These are phyloP conservation scores for Alosa alosa DNA, from an alignment of 2,113 vertebrate genomes.

Conservation along the genomic window DNA sequence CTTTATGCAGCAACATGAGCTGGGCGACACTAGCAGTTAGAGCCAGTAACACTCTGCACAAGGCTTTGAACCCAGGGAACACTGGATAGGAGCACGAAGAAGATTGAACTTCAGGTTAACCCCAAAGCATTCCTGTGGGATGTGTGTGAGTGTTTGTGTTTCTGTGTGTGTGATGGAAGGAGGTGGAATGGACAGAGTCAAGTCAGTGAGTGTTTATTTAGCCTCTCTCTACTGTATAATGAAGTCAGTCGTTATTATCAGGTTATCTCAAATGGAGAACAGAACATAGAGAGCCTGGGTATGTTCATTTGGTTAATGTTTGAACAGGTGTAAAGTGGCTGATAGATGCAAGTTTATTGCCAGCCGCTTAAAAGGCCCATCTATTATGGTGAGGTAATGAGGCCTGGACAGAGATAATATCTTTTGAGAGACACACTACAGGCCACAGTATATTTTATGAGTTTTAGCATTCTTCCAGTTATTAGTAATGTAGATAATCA, in stretches of 20 bases:
- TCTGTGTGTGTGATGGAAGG: neutral
- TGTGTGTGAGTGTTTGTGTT: neutral
- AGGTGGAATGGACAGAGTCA: neutral
- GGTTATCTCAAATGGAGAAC: neutral
- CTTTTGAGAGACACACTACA: neutral
- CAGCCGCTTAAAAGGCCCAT: neutral
- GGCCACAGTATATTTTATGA: neutral
- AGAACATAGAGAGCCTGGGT: neutral
- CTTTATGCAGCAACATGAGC: neutral
- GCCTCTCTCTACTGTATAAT: neutral
- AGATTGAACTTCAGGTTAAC: neutral
- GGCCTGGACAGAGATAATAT: neutral
- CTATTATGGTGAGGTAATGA: neutral
- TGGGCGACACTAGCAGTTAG: neutral
- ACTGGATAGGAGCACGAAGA: neutral
- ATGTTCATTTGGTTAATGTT: conserved; percentile 8
- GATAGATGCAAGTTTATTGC: neutral
- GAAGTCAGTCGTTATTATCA: neutral
- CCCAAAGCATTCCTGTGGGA: neutral
- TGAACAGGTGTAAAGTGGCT: neutral
- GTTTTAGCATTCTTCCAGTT: neutral
- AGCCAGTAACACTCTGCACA: neutral
- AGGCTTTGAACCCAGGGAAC: neutral
- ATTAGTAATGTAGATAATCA: neutral
- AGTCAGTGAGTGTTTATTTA: neutral